These are phyloP conservation scores for Anoplopoma fimbria DNA, from an alignment of 2,113 vertebrate species.

Conservation along the genomic window DNA sequence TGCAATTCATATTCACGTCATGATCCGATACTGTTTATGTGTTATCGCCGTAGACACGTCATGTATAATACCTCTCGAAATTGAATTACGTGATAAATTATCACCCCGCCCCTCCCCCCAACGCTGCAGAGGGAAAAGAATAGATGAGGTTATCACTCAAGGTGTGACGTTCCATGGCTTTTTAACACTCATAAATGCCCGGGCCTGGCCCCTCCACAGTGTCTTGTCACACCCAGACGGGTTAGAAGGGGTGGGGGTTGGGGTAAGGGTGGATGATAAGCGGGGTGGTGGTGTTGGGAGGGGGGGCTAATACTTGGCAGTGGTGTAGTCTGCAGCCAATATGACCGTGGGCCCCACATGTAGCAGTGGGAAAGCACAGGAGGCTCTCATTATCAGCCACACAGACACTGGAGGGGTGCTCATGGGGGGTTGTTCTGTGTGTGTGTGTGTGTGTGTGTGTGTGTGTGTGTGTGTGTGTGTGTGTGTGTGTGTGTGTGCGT, in stretches of 20 bases:
- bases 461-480: constrained; percentile 14
- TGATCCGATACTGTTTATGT: constrained; percentile 30
- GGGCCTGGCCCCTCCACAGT: constrained; percentile 43
- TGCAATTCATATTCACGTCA: constrained; percentile 27
- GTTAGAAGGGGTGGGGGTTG: constrained; percentile 52
- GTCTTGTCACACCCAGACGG: constrained; percentile 56
- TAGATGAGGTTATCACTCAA: constrained; percentile 67
- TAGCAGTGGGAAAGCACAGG: constrained; percentile 48
- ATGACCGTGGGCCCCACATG: constrained; percentile 73
- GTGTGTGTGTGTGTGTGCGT: constrained; percentile 8
- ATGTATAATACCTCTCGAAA: constrained; percentile 44
- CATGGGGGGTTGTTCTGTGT: constrained; percentile 6
- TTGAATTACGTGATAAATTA: constrained; percentile 47
- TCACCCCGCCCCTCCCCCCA: neutral
- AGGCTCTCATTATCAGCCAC: constrained; percentile 63
- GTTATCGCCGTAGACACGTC: neutral
- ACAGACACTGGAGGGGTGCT: constrained; percentile 18
- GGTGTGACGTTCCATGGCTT: constrained; percentile 70
- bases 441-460: neutral
- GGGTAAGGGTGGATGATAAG: neutral
- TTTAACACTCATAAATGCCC: constrained; percentile 74
- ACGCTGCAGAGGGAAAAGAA: constrained; percentile 13
- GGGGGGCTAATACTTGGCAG: constrained; percentile 71
- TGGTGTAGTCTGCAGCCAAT: constrained; percentile 44
- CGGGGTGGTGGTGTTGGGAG: constrained; percentile 1